Base-by-base conservation (phyloP, 2,797 vertebrate species). In the Lophius americanus region DNA sequence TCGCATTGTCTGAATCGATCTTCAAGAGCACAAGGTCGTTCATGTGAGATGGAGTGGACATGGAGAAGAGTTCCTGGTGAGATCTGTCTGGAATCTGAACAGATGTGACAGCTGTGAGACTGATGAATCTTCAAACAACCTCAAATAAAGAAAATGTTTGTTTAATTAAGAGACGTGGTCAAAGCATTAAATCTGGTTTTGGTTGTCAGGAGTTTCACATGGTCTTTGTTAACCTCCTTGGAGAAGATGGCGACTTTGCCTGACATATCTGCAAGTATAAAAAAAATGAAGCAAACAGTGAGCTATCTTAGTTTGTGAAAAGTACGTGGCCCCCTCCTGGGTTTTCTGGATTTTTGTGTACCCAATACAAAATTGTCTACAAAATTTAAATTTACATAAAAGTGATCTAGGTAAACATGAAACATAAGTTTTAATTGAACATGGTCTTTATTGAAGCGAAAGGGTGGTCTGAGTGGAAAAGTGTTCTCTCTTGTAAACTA, bases 161-260 rank as follows among this genome's bases (percentile, higher is more conserved):
- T 5, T 64, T 73, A 76, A 78, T 74, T 81, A 51, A 83, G 60
- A 47, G 70, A 79, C 41, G 38, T 0, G 2, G 76, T 83, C 23
- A 60, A 1, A 4, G 49, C 9, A n/a, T 0, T 12, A 3, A 81
- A 60, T 1, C 0, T 0, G 4, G 37, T 43, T 46, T 39, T 13
- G 32, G 51, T 0, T 8, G 76, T 79, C 7, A 52, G 4, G 3
- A 84, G 68, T 53, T 61, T 76, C 3, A 81, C 64, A 10, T 50
- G 32, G 13, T 63, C 51, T 23, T 0, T 14, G 7, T 1, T 35
- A 2, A 5, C 59, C 47, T 75, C 54, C 42, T 5, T 59, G 8
- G 82, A 49, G 53, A 85, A 83, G 42, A 75, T 48, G 1, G 84
- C 70, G 39, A 76, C 62, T 73, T 82, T 81, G 4, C 70, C 73